phyloP scores from a whole-genome alignment of 2,888 invertebrate genomes.

The Balanococcus diminutus region DNA sequence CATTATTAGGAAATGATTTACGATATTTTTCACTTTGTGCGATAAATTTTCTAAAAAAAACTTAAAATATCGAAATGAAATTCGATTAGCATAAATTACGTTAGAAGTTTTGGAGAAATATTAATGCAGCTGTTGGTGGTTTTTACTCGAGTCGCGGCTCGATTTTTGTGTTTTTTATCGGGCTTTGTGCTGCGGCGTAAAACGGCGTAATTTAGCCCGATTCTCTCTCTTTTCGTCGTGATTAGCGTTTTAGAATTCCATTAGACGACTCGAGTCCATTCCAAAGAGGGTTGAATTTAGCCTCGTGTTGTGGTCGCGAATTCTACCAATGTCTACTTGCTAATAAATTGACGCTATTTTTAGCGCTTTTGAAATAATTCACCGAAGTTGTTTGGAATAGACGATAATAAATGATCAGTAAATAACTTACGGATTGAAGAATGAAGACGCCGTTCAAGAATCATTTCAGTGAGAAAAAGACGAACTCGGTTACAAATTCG shows the following conservation, averaged over 20 bases:
- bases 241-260: not conserved
- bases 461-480: no score
- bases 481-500: no score
- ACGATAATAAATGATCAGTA: no score
- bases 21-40: conserved; percentile 23
- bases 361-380: no score
- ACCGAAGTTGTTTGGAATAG: no score
- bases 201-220: not conserved
- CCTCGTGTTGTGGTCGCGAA: not conserved
- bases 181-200: not conserved
- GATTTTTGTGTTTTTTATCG: not conserved
- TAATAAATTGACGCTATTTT: no score
- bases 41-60: conserved; percentile 15
- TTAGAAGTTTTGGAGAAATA: conserved; percentile 25
- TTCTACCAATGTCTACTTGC: no score
- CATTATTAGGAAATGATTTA: conserved; percentile 24
- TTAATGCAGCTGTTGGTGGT: conserved; percentile 3
- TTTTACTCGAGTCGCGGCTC: not conserved
- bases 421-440: no score
- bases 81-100: conserved; percentile 28
- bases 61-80: conserved; percentile 25
- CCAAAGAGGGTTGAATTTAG: not conserved
- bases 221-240: not conserved
- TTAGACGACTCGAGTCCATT: not conserved
- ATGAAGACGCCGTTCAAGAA: no score